phyloP scores from a whole-genome alignment of 1,140 invertebrate genomes.

The Triops cancriformis region DNA sequence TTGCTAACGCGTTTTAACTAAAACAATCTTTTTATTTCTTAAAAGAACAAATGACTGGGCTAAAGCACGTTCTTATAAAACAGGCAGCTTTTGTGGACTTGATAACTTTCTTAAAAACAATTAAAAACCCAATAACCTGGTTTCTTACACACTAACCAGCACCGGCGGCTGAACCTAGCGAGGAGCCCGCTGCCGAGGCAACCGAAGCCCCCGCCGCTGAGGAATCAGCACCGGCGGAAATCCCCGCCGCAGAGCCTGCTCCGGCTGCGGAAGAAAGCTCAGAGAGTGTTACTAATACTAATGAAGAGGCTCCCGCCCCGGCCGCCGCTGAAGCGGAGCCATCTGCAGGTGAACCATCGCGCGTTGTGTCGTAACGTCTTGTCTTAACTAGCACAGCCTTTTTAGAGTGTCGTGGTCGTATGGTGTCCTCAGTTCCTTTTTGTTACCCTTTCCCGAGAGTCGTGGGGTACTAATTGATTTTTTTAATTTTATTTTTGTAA shows the following conservation, averaged over 20 bases:
- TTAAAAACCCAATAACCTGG: not conserved
- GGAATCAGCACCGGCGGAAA: not conserved
- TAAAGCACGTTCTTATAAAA: no score
- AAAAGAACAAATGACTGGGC: no score
- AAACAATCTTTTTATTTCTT: no score
- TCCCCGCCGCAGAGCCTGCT: not conserved
- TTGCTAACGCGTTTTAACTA: no score
- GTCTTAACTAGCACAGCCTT: not conserved
- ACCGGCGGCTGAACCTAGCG: not conserved
- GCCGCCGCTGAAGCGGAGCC: not conserved
- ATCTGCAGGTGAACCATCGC: not conserved
- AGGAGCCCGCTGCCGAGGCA: not conserved
- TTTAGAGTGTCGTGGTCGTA: not conserved
- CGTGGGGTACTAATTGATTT: not conserved
- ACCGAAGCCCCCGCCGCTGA: not conserved
- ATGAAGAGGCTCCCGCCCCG: conserved; percentile 17
- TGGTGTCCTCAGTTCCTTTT: not conserved
- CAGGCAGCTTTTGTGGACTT: not conserved
- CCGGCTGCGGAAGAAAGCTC: conserved; percentile 18
- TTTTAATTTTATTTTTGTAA: not conserved
- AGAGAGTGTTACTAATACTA: not conserved
- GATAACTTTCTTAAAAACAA: not conserved
- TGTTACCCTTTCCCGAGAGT: not conserved
- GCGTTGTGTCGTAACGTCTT: not conserved
- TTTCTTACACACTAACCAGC: conserved; percentile 19